Evolutionary conservation across 2,113 vertebrate genomes (phyloP), one percentile per base, ranked within the genome.

Genomic region (Cyanistes caeruleus): DNA sequence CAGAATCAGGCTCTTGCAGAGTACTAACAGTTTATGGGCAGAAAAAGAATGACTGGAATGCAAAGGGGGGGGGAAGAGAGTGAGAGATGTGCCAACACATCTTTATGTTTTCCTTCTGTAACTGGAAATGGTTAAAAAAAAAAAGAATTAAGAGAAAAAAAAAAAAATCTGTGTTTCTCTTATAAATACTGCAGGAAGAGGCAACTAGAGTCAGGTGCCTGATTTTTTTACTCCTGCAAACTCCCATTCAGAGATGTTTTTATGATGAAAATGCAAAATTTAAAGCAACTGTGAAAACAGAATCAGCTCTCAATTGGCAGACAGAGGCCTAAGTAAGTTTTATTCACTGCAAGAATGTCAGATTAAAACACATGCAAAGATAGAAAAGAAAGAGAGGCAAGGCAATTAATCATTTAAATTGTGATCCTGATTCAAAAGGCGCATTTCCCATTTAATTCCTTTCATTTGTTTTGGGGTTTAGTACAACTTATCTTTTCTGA

Each of bases 11-110:
- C 58, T 88, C 14, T 97, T 94, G 69, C 0, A 0, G 65, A 92
- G 70, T 69, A 94, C 74, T 80, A 93, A 93, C 83, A 87, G 83
- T 95, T 97, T 96, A 96, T 91, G 92, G 89, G 88, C 83, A 96
- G 92, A 78, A 96, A 89, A 96, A 90, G 83, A 82, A 96, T 96
- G 89, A 94, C 69, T 96, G 96, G 96, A 96, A 96, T 95, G 92
- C 58, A 79, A 86, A 89, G 33, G 3, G n/a, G 49, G 35, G 13
- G 10, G 2, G 39, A 5, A 51, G 28, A 64, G 10, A 73, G 25
- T 21, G 28, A 90, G 33, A 84, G 52, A 95, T 89, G 82, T 95
- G 75, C 85, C 96, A 96, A 94, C 64, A 89, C n/a, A 93, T 88
- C 85, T 94, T 94, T 96, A 93, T 72, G 64, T 96, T 94, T 96